Evolutionary conservation across 2,113 vertebrate species (phyloP).

Genomic region (Thinocorus orbignyianus): DNA sequence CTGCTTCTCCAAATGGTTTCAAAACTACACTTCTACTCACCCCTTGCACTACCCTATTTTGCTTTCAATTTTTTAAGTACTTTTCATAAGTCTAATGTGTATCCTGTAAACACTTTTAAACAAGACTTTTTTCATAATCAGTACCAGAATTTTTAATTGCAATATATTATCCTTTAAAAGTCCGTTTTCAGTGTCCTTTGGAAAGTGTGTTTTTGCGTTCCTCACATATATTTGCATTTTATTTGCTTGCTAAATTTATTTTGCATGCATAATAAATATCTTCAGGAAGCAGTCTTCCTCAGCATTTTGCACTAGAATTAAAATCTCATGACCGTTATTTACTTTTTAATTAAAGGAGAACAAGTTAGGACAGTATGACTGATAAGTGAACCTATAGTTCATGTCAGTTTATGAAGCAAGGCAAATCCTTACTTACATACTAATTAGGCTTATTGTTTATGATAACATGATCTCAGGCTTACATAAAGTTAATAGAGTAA

Average conservation of each 20-base stretch:
- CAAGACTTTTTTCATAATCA: neutral
- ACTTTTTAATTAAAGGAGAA: slow-evolving; percentile 76
- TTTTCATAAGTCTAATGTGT: neutral
- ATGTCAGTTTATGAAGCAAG: slow-evolving; percentile 43
- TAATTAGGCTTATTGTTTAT: neutral
- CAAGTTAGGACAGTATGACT: slow-evolving; percentile 50
- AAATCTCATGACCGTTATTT: slow-evolving; percentile 64
- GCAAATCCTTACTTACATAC: neutral
- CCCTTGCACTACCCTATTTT: neutral
- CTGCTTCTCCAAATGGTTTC: neutral
- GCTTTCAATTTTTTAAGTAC: neutral
- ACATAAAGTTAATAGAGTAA: neutral
- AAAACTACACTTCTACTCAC: neutral
- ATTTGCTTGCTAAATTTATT: slow-evolving; percentile 22
- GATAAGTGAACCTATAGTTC: slow-evolving; percentile 52
- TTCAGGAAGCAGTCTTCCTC: slow-evolving; percentile 3
- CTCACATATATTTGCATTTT: slow-evolving; percentile 19
- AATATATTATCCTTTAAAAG: neutral
- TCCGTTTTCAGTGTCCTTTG: neutral
- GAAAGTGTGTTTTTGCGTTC: neutral
- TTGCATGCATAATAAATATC: slow-evolving; percentile 28
- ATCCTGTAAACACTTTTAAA: neutral
- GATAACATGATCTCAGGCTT: neutral
- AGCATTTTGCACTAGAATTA: slow-evolving; percentile 10
- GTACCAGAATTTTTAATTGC: neutral